Conservation (phyloP, 2,797 vertebrate species). For the Limosa lapponica region DNA sequence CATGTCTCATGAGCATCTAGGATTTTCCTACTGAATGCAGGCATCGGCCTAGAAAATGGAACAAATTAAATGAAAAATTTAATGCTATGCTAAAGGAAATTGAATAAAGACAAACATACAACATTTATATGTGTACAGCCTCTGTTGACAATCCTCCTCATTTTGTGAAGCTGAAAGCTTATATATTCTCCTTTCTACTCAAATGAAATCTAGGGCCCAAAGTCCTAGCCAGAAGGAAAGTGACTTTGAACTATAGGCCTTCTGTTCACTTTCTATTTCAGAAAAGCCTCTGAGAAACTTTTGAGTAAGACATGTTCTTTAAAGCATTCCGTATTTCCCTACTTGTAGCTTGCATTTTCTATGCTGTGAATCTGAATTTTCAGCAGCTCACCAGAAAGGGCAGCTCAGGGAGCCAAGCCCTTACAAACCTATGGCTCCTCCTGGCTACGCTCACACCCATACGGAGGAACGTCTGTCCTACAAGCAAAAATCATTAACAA, state of each 20-base stretch:
- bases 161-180: neutral
- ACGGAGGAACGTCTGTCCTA: neutral
- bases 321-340: neutral
- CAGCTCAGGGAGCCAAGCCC: neutral
- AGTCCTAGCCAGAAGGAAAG: neutral
- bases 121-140: neutral
- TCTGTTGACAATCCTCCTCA: neutral
- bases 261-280: neutral
- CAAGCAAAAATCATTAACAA: neutral
- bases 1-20: neutral
- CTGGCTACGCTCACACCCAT: neutral
- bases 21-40: neutral
- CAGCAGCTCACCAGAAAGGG: neutral
- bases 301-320: neutral
- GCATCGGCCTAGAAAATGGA: neutral
- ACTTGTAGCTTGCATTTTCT: neutral
- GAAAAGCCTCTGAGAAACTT: neutral
- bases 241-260: neutral
- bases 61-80: neutral
- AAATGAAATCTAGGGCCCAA: neutral
- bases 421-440: neutral
- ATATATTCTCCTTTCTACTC: neutral
- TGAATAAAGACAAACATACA: neutral
- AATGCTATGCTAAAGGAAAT: neutral
- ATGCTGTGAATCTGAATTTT: neutral